Evolutionary conservation across 2,888 invertebrate species (phyloP).

Genomic region (Strigamia transsilvanica): DNA sequence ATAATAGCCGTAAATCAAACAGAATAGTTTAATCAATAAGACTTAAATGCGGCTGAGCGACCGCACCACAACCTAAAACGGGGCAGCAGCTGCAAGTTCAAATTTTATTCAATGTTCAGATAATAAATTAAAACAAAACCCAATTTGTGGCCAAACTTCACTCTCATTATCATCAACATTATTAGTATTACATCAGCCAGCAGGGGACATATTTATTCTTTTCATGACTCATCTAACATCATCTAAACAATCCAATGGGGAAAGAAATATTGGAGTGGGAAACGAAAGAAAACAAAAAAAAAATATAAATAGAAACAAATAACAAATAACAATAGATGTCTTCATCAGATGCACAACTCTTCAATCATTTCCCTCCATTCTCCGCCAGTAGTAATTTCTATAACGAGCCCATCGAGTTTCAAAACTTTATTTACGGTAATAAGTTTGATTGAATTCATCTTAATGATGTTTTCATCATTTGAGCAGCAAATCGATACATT

Average conservation of each 20-base stretch:
- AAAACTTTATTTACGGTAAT: constrained; percentile 10
- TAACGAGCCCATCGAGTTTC: constrained; percentile 1
- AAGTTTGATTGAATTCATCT: constrained; percentile 44
- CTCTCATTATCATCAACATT: constrained; percentile 43
- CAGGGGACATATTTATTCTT: constrained; percentile 29
- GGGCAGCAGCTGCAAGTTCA: constrained; percentile 49
- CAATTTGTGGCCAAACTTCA: constrained; percentile 43
- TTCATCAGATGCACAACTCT: not conserved
- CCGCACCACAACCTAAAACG: constrained; percentile 47
- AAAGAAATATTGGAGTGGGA: not conserved
- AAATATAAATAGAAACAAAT: not conserved
- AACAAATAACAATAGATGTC: constrained; percentile 11
- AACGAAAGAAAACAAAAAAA: not conserved
- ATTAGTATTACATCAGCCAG: constrained; percentile 46
- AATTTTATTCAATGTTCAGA: constrained; percentile 49
- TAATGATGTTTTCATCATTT: constrained; percentile 49
- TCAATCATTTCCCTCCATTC: constrained; percentile 7
- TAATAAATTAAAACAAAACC: constrained; percentile 46
- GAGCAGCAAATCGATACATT: constrained; percentile 41
- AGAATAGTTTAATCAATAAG: constrained; percentile 49
- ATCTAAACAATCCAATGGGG: constrained; percentile 6
- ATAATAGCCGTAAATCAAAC: constrained; percentile 49
- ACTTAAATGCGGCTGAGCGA: constrained; percentile 49
- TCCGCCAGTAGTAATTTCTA: constrained; percentile 12
- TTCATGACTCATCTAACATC: constrained; percentile 16